phyloP scores from a whole-genome alignment of 2,113 vertebrate genomes.

The Notarius lentiginosus region DNA sequence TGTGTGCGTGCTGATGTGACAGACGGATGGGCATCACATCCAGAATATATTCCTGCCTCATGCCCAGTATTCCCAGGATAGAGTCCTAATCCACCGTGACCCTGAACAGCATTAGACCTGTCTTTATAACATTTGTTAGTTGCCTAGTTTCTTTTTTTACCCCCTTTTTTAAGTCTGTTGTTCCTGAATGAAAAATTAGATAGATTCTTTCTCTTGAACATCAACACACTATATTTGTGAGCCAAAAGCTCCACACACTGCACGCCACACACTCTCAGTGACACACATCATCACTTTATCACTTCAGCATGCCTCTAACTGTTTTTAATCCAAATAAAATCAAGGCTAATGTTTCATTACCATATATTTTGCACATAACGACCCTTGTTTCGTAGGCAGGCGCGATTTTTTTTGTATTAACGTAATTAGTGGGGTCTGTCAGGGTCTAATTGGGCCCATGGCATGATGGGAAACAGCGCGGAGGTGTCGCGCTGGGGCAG shows the following conservation, averaged over 20 bases:
- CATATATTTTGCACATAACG: constrained; percentile 79
- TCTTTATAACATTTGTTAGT: neutral
- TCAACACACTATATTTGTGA: neutral
- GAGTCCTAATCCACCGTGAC: neutral
- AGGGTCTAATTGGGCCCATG: constrained; percentile 77
- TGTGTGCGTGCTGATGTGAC: neutral
- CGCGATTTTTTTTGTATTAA: constrained; percentile 76
- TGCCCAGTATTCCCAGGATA: neutral
- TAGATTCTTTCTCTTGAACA: neutral
- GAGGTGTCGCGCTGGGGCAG: constrained; percentile 78
- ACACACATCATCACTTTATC: constrained; percentile 64
- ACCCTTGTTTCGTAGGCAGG: constrained; percentile 75
- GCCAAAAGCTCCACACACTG: neutral
- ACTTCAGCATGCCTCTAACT: constrained; percentile 74
- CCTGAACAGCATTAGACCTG: neutral
- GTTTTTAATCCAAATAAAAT: constrained; percentile 83
- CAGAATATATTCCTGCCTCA: neutral
- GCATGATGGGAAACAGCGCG: constrained; percentile 76
- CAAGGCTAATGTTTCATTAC: constrained; percentile 81
- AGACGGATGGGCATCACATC: neutral
- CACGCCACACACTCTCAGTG: neutral
- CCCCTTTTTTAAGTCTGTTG: neutral
- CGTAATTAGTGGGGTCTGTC: constrained; percentile 75
- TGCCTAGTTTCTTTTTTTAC: neutral
- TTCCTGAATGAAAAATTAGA: neutral